Base-by-base conservation (phyloP, 2,113 vertebrate species). In the Balaenoptera acutorostrata region DNA sequence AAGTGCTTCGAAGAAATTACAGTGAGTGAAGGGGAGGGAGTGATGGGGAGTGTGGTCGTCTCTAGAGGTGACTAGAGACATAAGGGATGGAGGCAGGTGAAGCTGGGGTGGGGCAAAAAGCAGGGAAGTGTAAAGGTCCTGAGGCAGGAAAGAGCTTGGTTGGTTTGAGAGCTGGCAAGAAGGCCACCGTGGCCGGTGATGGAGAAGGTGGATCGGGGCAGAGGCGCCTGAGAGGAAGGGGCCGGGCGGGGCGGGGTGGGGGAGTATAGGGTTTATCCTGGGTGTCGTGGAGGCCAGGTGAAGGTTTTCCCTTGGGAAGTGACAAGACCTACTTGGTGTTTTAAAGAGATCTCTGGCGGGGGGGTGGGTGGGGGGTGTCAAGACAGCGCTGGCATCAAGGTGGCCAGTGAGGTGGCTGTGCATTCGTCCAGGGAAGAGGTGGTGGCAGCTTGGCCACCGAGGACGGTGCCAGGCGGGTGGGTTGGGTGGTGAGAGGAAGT, bases 31-130 rank as follows among this genome's bases (percentile, higher is more conserved):
- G 49, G 57, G n/a, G 10, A 3, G 74, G 29, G 44, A 23, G 31
- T 0, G 8, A 10, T 6, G 31, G 59, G 1, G 14, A 11, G 23
- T 17, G 63, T 64, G 46, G 44, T 7, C 3, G 2, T 69, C 17
- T 18, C 14, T 15, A 81, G 82, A 86, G 25, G 44, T 10, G 25
- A 33, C 52, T 52, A 17, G 52, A 17, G 52, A 52, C 0, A 25
- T 8, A n/a, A 63, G 44, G 64, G 36, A 33, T 3, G 31, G 83
- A 27, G 44, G 27, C 27, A 1, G 0, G 4, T 9, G 44, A 17
- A n/a, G 83, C 57, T 18, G 20, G 46, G 55, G 6, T 8, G 13
- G 36, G 29, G 41, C 39, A 20, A 3, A 8, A 46, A 6, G 66
- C 39, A 14, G 39, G 25, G 6, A 68, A 25, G 55, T 21, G n/a